Percentiles rank a stretch among this genome's conserved stretches.
phyloP scores from a whole-genome alignment of 1,140 invertebrate genomes.

The Pseudomyrmex sp. region DNA sequence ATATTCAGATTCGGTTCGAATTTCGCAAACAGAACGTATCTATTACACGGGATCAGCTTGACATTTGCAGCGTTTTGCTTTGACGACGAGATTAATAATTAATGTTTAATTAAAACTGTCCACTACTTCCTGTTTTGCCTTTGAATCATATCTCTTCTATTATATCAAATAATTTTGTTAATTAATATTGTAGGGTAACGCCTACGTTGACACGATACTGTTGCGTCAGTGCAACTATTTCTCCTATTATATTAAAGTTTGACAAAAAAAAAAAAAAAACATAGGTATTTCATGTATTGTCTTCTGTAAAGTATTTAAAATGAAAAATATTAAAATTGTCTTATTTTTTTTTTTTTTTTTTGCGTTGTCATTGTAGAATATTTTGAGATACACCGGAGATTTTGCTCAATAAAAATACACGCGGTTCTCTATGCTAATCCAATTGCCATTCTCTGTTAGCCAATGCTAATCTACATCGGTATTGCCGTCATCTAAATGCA shows the following conservation, averaged over 20 bases:
- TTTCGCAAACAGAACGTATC: conserved; percentile 22
- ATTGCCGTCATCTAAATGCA: conserved; percentile 31
- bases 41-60: conserved; percentile 1
- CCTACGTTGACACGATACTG: too few relatives aligned
- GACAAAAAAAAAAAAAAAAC: too few relatives aligned
- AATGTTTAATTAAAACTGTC: not conserved
- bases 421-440: not conserved
- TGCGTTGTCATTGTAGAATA: not conserved
- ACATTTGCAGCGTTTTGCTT: not conserved
- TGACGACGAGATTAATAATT: conserved; percentile 6
- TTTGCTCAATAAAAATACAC: conserved; percentile 1
- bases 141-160: too few relatives aligned
- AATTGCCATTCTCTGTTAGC: conserved; percentile 7
- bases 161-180: too few relatives aligned
- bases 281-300: too few relatives aligned
- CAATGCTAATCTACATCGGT: conserved; percentile 7
- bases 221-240: too few relatives aligned
- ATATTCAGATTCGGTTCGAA: conserved; percentile 35
- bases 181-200: too few relatives aligned
- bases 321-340: too few relatives aligned
- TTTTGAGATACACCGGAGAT: not conserved
- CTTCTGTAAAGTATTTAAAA: too few relatives aligned
- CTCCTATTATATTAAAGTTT: too few relatives aligned
- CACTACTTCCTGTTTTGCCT: not conserved
- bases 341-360: too few relatives aligned